Evolutionary conservation across 2,797 vertebrate genomes (phyloP), one percentile per base, ranked within the genome.

Genomic region (Spinus olivaceus): DNA sequence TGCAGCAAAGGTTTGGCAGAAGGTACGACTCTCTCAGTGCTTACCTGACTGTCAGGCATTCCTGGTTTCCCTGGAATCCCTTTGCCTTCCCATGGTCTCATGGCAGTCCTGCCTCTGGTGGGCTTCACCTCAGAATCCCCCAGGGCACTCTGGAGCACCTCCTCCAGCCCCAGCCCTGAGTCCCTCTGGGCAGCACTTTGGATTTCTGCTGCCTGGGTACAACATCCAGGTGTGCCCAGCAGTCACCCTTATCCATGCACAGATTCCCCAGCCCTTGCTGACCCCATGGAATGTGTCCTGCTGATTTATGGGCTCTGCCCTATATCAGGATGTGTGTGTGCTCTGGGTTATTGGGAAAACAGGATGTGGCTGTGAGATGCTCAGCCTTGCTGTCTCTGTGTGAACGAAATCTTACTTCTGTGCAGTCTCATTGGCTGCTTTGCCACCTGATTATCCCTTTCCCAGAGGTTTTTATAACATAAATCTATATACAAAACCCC

Each of bases 281-380:
- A 72, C 30, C 64, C 72, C 1, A 0, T 25, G 49, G 30, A 25
- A 63, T 0, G 0, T 57, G 50, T 93, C 67, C 64, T 77, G 42
- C 80, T 88, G 78, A 57, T 92, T 81, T 66, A 41, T 73, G 71
- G 60, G 60, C 60, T 93, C 56, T 95, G 54, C 66, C 66, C 46
- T 39, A 20, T 2, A 0, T 32, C 33, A 79, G 88, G 20, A 47
- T 30, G 22, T 51, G 28, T 13, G n/a, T 49, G 30, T 18, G 64
- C 79, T 80, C 2, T 4, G 59, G 80, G 9, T 59, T 59, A 32
- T 67, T 0, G 0, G 73, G 65, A 83, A 51, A 90, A 61, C 63
- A 27, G 61, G 63, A 73, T 67, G 57, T 64, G 59, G n/a, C 71
- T 39, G 0, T 1, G 19, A 51, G 67, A 39, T 0, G 0, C 73